Conservation (phyloP, 1,140 invertebrate species). For the Conus betulinus region DNA sequence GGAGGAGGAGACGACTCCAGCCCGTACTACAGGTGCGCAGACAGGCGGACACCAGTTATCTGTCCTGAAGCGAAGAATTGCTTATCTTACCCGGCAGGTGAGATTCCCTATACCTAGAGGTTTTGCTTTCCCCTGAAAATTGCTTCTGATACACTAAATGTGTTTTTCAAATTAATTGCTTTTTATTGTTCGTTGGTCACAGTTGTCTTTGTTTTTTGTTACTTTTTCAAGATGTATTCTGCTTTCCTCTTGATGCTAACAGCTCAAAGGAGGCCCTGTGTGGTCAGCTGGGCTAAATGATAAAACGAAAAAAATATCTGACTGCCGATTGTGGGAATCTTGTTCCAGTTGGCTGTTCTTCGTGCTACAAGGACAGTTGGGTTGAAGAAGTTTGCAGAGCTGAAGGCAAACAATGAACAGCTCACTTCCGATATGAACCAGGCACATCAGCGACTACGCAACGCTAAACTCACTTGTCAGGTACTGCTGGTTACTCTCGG, state of each 20-base stretch:
- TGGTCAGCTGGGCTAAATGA: too few species aligned
- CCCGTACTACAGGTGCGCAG: not conserved
- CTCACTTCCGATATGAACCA: slow-evolving; percentile 60
- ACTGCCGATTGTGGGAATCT: too few species aligned
- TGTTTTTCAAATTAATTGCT: too few species aligned
- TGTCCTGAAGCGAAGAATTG: slow-evolving; percentile 62
- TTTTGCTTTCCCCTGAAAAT: not conserved
- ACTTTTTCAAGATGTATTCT: too few species aligned
- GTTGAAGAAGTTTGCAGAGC: slow-evolving; percentile 57
- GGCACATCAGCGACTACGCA: slow-evolving; percentile 64
- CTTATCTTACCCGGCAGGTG: slow-evolving; percentile 67
- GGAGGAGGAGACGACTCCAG: not conserved
- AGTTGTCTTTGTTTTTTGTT: too few species aligned
- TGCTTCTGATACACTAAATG: too few species aligned
- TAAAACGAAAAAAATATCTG: too few species aligned
- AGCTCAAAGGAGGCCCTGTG: too few species aligned
- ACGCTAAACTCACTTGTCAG: slow-evolving; percentile 64
- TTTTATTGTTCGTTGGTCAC: too few species aligned
- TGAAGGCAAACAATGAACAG: slow-evolving; percentile 62
- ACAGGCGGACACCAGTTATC: slow-evolving; percentile 51
- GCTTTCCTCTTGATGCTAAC: too few species aligned
- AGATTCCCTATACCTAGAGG: not conserved
- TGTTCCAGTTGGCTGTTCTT: slow-evolving; percentile 53
- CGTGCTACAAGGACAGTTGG: slow-evolving; percentile 53
- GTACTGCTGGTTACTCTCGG: slow-evolving; percentile 32